Evolutionary conservation across 2,797 vertebrate genomes (phyloP).

Genomic region (Miichthys miiuy): DNA sequence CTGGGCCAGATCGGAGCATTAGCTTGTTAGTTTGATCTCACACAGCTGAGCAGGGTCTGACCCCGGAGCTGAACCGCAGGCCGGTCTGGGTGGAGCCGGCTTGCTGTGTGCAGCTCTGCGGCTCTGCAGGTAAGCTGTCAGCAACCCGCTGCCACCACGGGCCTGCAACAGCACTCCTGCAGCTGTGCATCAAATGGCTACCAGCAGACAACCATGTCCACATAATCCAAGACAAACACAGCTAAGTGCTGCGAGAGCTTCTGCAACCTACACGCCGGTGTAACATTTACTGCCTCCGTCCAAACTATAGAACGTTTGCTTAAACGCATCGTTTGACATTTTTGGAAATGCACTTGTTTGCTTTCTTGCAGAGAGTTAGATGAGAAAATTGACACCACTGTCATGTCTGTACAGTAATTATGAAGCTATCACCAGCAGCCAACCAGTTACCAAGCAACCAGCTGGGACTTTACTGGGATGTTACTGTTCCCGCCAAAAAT

Average conservation of each 20-base stretch:
- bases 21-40: constrained; percentile 65
- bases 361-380: neutral
- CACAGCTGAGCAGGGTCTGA: constrained; percentile 57
- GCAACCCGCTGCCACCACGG: constrained; percentile 43
- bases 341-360: neutral
- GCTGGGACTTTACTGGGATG: neutral
- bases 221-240: constrained; percentile 18
- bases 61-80: constrained; percentile 38
- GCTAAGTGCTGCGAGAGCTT: constrained; percentile 6
- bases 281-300: constrained; percentile 7
- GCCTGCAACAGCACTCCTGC: constrained; percentile 32
- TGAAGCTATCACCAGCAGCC: constrained; percentile 10
- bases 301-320: neutral
- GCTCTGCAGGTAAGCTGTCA: constrained; percentile 41
- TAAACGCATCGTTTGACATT: neutral
- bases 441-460: constrained; percentile 26
- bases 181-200: constrained; percentile 37
- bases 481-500: neutral
- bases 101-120: constrained; percentile 29
- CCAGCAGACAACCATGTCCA: constrained; percentile 29
- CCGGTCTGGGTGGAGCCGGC: neutral
- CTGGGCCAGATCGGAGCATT: constrained; percentile 19
- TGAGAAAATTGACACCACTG: neutral
- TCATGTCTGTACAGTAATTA: constrained; percentile 7
- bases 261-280: neutral